Evolutionary conservation across 2,113 vertebrate genomes (phyloP).

Genomic region (Paralichthys olivaceus): DNA sequence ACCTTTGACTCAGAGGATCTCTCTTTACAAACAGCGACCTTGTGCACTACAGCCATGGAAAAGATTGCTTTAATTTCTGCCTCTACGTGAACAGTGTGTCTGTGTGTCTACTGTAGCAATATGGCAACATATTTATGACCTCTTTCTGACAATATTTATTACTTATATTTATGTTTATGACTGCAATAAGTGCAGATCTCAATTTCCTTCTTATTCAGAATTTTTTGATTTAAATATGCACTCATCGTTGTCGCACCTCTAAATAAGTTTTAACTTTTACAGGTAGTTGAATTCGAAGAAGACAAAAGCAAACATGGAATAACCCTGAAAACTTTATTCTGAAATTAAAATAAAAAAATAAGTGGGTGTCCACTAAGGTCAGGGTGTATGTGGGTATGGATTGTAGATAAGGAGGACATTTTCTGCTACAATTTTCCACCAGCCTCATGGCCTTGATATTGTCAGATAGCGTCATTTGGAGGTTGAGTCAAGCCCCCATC

Average conservation of each 20-base stretch:
- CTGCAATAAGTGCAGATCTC: background rate
- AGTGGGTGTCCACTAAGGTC: background rate
- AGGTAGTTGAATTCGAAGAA: background rate
- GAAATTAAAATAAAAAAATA: background rate
- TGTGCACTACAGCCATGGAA: conserved; percentile 18
- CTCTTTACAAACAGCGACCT: conserved; percentile 42
- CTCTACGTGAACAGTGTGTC: background rate
- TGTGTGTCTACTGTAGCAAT: background rate
- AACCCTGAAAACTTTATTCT: background rate
- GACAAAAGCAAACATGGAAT: background rate
- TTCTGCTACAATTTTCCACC: conserved; percentile 46
- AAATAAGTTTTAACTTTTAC: background rate
- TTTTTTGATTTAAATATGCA: background rate
- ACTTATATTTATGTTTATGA: background rate
- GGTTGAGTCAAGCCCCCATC: conserved; percentile 42
- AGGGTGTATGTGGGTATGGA: background rate
- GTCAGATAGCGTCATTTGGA: conserved; percentile 38
- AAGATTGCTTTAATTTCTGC: conserved; percentile 31
- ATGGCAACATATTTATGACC: background rate
- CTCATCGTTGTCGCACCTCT: background rate
- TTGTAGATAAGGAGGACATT: conserved; percentile 39
- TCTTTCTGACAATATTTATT: background rate
- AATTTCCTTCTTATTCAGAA: background rate
- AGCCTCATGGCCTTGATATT: conserved; percentile 31
- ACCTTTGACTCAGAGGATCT: conserved; percentile 73